Conservation (phyloP, 2,797 vertebrate genomes). For the Protosalanx chinensis region DNA sequence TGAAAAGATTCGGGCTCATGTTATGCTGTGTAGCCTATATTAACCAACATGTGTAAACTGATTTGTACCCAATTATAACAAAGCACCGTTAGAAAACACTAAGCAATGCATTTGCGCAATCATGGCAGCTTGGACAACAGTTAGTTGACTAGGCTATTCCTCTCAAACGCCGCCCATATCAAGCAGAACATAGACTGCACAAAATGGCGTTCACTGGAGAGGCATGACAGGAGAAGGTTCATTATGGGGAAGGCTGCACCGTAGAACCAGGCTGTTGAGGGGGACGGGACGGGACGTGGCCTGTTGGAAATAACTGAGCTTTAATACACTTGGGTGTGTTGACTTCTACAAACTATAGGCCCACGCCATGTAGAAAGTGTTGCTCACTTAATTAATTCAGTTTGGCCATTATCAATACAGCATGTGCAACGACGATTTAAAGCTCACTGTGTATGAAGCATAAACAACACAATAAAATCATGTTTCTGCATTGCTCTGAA, state of each 20-base stretch:
- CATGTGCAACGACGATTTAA: too few relatives aligned
- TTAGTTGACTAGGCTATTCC: not conserved
- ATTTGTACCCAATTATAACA: not conserved
- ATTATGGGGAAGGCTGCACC: not conserved
- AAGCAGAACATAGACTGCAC: constrained; percentile 10
- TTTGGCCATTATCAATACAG: too few relatives aligned
- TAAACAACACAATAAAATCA: too few relatives aligned
- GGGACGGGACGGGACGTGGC: too few relatives aligned
- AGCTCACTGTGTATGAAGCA: too few relatives aligned
- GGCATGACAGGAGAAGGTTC: constrained; percentile 2
- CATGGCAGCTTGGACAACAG: not conserved
- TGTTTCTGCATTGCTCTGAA: too few relatives aligned
- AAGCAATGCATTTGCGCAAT: not conserved
- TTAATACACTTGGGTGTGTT: not conserved
- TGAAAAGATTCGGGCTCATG: too few relatives aligned
- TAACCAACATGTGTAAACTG: too few relatives aligned
- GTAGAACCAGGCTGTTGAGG: not conserved
- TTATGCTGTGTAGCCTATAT: not conserved
- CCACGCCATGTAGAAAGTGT: not conserved
- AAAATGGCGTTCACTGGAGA: constrained; percentile 36
- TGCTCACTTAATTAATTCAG: not conserved
- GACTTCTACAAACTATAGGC: not conserved
- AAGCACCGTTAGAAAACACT: not conserved
- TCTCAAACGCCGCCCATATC: not conserved
- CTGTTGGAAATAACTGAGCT: not conserved